Base-by-base conservation (phyloP, 2,113 vertebrate species). In the Alouatta palliata region DNA sequence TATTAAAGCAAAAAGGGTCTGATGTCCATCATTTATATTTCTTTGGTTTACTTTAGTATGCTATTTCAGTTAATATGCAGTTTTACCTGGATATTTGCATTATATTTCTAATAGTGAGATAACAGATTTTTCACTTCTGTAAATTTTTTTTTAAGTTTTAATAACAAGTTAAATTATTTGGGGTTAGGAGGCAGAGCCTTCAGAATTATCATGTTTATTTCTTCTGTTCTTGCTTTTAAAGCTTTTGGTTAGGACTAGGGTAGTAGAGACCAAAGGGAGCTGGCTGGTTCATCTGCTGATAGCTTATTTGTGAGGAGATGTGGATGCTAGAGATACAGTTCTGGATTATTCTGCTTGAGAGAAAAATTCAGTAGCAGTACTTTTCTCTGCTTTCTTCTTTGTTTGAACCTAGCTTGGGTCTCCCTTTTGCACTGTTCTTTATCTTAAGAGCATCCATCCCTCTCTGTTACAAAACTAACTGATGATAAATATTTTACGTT, bases 131-230 rank as follows among this genome's bases (percentile, higher is more conserved):
- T 90, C 3, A 80, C 12, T 91, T 68, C 27, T 17, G 25, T 94
- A 92, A 43, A 30, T 14, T 19, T 70, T 91, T 92, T 92, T 87
- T 79, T 40, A 93, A n/a, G 11, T 37, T 92, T 91, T 79, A n/a
- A 35, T 94, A 77, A 86, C 37, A 71, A 87, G 45, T 92, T 89
- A 85, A 88, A 71, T 61, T 70, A 43, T 97, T 84, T 71, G 86
- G 40, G 17, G 1, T 87, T 47, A 37, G 61, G 70, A 14, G n/a
- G 68, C 45, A 94, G 25, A 86, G 37, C 81, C 76, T 81, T 97
- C 37, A 90, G 76, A 87, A 83, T 5, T 92, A 43, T 75, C 61
- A 17, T 83, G n/a, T 91, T 93, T 76, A 25, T 76, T 93, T 87
- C 16, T 87, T 93, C 61, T 79, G 11, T 58, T 87, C n/a, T 43